Conservation (phyloP, 2,797 vertebrate genomes). For the Danio albolineatus region DNA sequence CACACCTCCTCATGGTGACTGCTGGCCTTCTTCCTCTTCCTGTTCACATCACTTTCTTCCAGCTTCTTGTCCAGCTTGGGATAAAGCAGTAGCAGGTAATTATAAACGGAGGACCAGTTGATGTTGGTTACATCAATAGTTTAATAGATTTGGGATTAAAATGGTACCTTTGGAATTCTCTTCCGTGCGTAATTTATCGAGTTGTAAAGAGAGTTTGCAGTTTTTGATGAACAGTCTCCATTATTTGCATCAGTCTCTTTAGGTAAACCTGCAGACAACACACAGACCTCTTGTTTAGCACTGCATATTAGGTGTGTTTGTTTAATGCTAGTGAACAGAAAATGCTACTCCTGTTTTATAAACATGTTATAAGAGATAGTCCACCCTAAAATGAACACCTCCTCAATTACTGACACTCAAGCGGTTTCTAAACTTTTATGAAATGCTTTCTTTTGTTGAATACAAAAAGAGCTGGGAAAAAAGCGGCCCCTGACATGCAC, state of each 20-base stretch:
- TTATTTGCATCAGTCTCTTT: constrained; percentile 80
- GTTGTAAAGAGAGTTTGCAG: constrained; percentile 76
- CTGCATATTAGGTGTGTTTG: not conserved
- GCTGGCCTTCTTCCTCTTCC: constrained; percentile 84
- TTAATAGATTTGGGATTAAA: not conserved
- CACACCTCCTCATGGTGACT: constrained; percentile 85
- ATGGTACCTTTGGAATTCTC: constrained; percentile 87
- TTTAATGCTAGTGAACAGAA: not conserved
- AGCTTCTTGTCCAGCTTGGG: constrained; percentile 82
- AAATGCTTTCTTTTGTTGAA: too few species aligned
- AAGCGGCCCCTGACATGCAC: too few species aligned
- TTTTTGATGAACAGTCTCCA: constrained; percentile 74
- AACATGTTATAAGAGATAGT: too few species aligned
- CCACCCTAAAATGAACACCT: too few species aligned
- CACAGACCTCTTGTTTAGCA: not conserved
- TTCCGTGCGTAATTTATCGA: constrained; percentile 84
- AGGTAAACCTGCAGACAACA: constrained; percentile 74
- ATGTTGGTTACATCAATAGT: not conserved
- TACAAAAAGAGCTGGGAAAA: too few species aligned
- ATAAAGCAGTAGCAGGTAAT: not conserved
- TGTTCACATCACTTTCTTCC: constrained; percentile 86
- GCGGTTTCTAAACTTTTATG: too few species aligned
- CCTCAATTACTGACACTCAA: too few species aligned
- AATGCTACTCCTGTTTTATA: not conserved
- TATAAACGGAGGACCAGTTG: not conserved